Percentiles rank a stretch among this genome's conserved stretches.
Evolutionary conservation across 1,140 invertebrate species (phyloP).

Genomic region (Cydia fagiglandana): DNA sequence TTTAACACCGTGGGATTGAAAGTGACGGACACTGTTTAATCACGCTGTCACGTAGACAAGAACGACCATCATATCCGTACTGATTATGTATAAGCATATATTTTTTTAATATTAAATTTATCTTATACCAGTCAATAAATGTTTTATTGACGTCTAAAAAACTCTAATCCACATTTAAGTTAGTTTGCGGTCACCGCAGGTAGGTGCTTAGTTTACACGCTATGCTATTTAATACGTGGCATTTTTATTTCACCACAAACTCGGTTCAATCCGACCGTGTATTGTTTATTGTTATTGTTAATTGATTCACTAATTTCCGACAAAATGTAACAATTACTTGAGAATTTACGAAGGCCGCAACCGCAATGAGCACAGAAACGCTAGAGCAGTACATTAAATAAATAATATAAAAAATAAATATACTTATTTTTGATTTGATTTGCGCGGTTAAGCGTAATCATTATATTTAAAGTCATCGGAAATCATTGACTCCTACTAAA

Average conservation of each 20-base stretch:
- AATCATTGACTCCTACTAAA: too few species aligned
- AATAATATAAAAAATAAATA: too few species aligned
- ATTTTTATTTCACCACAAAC: conserved; percentile 8
- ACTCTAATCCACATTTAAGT: background rate
- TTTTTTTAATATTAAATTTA: too few species aligned
- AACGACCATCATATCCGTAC: too few species aligned
- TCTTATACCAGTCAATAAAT: too few species aligned
- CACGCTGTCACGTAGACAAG: too few species aligned
- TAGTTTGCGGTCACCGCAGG: background rate
- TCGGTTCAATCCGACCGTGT: background rate
- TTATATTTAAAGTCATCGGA: too few species aligned
- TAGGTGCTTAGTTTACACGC: background rate
- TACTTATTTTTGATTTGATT: too few species aligned
- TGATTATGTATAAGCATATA: too few species aligned
- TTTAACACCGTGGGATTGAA: too few species aligned
- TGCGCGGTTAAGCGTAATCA: too few species aligned
- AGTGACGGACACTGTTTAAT: too few species aligned
- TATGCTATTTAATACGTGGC: background rate
- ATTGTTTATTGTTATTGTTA: conserved; percentile 24
- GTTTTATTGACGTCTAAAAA: background rate
- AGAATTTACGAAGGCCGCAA: background rate
- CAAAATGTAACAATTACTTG: conserved; percentile 8
- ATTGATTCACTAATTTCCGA: conserved; percentile 2
- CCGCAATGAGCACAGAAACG: background rate
- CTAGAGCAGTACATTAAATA: background rate